Base-by-base conservation (phyloP, 2,113 vertebrate genomes). In the Fukomys damarensis region DNA sequence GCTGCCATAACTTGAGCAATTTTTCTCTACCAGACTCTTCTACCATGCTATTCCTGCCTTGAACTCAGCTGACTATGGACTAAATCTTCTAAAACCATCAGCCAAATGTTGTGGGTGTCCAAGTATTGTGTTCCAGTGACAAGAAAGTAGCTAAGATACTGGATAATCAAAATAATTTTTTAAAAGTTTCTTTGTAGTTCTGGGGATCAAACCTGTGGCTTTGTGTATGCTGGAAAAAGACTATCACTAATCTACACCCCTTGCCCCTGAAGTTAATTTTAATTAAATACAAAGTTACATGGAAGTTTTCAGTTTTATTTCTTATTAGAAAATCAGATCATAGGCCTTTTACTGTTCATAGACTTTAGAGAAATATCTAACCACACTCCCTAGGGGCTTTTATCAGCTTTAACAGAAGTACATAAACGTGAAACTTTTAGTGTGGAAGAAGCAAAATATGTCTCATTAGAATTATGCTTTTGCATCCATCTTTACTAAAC, bases 281-380 rank as follows among this genome's bases (percentile, higher is more conserved):
- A 96, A 95, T 65, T 76, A 96, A 89, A 95, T 2, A 63, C 30
- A 76, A 81, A 58, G 3, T 95, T 86, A 76, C 24, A 43, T 92
- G 49, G 14, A 92, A 93, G 41, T 4, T 84, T 92, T 85, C 16
- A 93, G 16, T 83, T 82, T 68, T 82, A 85, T 89, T 89, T 93
- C 11, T 94, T 93, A 58, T 12, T 80, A 86, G 56, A 96, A 35
- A 26, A 94, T 65, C 54, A 70, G 28, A 91, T 52, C 32, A 14
- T 41, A 52, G 77, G 46, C 19, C 24, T 93, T 63, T 58, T 79
- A 58, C 5, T 38, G 14, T 59, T 4, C 35, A 84, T 38, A 86
- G 61, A 76, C 43, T 76, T 86, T 32, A 72, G 68, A 38, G 41
- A 56, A 94, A 89, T 8, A 58, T 35, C 58, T 72, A 35, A 89